Conservation (phyloP, 2,888 invertebrate species). For the Romanomermis culicivorax region DNA sequence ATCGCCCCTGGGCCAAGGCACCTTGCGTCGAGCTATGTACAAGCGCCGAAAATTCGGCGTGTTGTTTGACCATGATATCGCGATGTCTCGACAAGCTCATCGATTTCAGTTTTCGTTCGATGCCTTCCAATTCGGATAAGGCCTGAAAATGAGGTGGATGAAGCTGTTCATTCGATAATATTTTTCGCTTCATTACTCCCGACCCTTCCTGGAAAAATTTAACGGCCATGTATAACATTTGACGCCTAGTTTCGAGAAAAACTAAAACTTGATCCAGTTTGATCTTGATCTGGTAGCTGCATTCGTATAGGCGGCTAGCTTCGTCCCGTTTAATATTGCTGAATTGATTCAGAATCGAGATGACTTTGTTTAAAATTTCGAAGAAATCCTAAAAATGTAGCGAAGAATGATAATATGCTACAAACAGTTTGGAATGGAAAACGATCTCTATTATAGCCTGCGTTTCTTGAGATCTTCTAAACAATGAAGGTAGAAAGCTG, state of each 20-base stretch:
- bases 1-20: constrained; percentile 49
- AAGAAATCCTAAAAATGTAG: not conserved
- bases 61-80: constrained; percentile 45
- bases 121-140: constrained; percentile 39
- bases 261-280: constrained; percentile 41
- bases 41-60: constrained; percentile 34
- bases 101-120: constrained; percentile 48
- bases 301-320: not conserved
- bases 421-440: too few species aligned
- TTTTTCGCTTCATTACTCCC: constrained; percentile 36
- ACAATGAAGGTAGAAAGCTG: too few species aligned
- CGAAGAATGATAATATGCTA: too few species aligned
- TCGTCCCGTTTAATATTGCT: not conserved
- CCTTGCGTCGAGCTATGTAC: constrained; percentile 45
- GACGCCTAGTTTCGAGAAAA: constrained; percentile 47
- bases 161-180: not conserved
- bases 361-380: not conserved
- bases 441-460: too few species aligned
- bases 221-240: constrained; percentile 44
- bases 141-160: not conserved
- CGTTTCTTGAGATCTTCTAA: too few species aligned
- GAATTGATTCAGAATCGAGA: not conserved
- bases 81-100: constrained; percentile 44
- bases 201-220: constrained; percentile 48
- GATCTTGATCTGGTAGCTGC: not conserved